Evolutionary conservation across 1,140 invertebrate species (phyloP), one percentile per base, ranked within the genome.

Genomic region (Notospermus geniculatus): DNA sequence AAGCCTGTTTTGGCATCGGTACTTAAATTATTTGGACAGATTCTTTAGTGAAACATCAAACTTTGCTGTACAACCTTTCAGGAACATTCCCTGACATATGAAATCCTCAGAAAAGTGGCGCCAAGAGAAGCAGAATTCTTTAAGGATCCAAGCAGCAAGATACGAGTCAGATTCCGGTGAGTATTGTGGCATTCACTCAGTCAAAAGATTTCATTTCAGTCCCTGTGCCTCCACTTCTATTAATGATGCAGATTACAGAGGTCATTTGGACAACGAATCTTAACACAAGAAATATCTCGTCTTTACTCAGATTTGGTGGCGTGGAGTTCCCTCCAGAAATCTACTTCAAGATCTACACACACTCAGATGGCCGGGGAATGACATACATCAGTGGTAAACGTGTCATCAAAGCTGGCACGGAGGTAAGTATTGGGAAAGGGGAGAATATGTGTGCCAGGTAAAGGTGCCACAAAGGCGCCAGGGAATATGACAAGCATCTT

Each of bases 301-400:
- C 4, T 9, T 63, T n/a, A n/a, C 66, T 32, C 50, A 81, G 80
- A 61, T 82, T 82, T 75, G 79, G 78, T 53, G 80, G 80, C 22
- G 39, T 55, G 39, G 78, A 78, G 61, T 81, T 81, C 65, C 80
- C 80, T 23, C 80, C 80, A n/a, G 70, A 79, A 70, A 80, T 82
- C 58, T 80, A 73, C 60, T 82, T 81, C 65, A 82, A 82, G 59
- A 72, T 81, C 27, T 82, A 71, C 60, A 59, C 72, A 17, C 69
- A 76, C 39, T 60, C 54, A 19, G 68, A 70, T 39, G 78, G 77
- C 7, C 72, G 72, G 61, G 69, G 69, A 2, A 69, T 80, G 0
- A 77, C 78, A 59, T 82, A 82, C 56, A 57, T 82, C 22, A 80
- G 74, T 72, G 80, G 80, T 5, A 73, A 72, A 63, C 70, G 73